Evolutionary conservation across 2,797 vertebrate species (phyloP).

Genomic region (Pseudotriccus pelzelni): DNA sequence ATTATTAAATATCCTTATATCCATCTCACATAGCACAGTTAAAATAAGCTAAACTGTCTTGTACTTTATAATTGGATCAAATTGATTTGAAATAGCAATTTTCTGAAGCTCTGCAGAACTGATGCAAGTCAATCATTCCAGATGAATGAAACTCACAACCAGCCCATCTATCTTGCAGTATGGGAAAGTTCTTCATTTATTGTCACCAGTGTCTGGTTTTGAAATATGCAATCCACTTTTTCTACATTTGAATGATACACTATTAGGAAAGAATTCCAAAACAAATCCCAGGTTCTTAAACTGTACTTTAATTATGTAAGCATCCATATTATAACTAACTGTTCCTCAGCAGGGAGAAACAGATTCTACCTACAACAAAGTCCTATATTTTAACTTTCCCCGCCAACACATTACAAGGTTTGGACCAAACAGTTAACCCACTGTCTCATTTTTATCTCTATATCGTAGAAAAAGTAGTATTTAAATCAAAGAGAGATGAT

Average conservation of each 20-base stretch:
- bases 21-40: constrained; percentile 20
- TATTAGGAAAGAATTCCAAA: neutral
- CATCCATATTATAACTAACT: neutral
- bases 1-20: neutral
- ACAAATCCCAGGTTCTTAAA: neutral
- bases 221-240: neutral
- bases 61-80: constrained; percentile 41
- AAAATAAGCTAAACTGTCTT: constrained; percentile 48
- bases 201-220: neutral
- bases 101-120: constrained; percentile 41
- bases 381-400: neutral
- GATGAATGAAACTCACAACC: constrained; percentile 21
- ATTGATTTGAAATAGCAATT: constrained; percentile 58
- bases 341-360: neutral
- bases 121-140: constrained; percentile 61
- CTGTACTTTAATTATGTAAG: neutral
- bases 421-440: neutral
- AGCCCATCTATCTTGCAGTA: constrained; percentile 8
- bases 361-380: fast-evolving
- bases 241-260: neutral
- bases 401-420: neutral
- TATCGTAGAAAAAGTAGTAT: neutral
- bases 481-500: neutral
- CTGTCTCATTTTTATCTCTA: neutral
- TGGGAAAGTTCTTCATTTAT: constrained; percentile 14